Base-by-base conservation (phyloP, 2,797 vertebrate species). In the Notolabrus celidotus region DNA sequence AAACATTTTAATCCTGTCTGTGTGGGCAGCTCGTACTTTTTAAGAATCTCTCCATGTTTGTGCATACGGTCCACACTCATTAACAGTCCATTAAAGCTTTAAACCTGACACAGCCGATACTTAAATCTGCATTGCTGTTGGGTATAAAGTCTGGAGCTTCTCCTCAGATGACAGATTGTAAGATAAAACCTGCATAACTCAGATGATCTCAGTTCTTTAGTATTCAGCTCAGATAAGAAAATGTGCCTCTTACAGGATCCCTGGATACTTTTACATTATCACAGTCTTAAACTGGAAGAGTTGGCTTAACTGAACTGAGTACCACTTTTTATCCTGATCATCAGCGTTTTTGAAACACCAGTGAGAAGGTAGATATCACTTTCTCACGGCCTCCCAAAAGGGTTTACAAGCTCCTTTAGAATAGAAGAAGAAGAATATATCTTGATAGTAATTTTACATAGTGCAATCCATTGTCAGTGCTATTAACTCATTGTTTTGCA, bases 71-170 rank as follows among this genome's bases (percentile, higher is more conserved):
- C 33, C 27, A 25, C 10, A n/a, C 58, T 63, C 41, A 60, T 38
- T 41, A 41, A 34, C 17, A 7, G n/a, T 49, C 47, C 33, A 6
- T 33, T 53, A 23, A 47, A 73, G 61, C 58, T 51, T 42, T 45
- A 61, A 73, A 67, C 25, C 68, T 31, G 29, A 74, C 68, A 68
- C 72, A 67, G 63, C 75, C 73, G 27, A 52, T 82, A 25, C 61
- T 70, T 11, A 73, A 81, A 74, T 66, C 31, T 73, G 53, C 22
- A 45, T 11, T 19, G 22, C 62, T 5, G 22, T 19, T 33, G 20
- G 58, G 25, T 34, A 38, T 46, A 54, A 62, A 72, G 57, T 72
- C 49, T 74, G 38, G 57, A 58, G 43, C 20, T 20, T 59, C 59
- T 74, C 56, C 62, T 34, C 52, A 68, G 70, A 64, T 57, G 58